These are phyloP conservation scores for Drosophila glabriapex DNA, from an alignment of 2,888 invertebrate genomes.

Conservation along the genomic window DNA sequence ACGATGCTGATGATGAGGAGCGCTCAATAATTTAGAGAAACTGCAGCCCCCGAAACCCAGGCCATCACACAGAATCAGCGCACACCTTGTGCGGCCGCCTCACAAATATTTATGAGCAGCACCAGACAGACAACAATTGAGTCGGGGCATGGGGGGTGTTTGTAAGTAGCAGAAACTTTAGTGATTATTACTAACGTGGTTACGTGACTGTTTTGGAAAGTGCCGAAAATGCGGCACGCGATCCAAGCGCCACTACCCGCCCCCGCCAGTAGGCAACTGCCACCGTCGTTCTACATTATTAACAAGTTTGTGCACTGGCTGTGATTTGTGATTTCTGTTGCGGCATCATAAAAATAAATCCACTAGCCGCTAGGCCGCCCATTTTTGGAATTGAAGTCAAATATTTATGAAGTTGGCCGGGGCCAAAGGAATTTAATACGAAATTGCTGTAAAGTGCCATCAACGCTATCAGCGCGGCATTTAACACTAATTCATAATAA, in stretches of 20 bases:
- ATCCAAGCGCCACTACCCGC: constrained; percentile 5
- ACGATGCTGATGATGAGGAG: constrained; percentile 47
- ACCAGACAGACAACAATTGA: constrained; percentile 43
- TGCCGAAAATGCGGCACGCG: constrained; percentile 83
- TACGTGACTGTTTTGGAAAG: constrained; percentile 85
- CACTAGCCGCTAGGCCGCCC: constrained; percentile 43
- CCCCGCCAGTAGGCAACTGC: constrained; percentile 3
- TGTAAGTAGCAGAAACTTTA: constrained; percentile 81
- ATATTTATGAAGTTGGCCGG: constrained; percentile 65
- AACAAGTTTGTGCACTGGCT: constrained; percentile 71
- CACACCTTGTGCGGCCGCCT: constrained; percentile 56
- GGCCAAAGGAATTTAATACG: constrained; percentile 57
- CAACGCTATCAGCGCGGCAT: constrained; percentile 72
- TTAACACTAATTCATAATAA: constrained; percentile 84
- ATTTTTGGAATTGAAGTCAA: constrained; percentile 45
- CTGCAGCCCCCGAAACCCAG: constrained; percentile 40
- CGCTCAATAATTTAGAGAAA: constrained; percentile 81
- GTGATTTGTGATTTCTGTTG: constrained; percentile 61
- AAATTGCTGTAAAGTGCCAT: constrained; percentile 69
- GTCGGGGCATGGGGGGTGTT: constrained; percentile 10
- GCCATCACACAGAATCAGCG: constrained; percentile 14
- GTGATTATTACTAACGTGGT: constrained; percentile 85
- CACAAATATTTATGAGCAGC: constrained; percentile 73
- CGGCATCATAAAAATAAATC: constrained; percentile 75
- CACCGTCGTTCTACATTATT: constrained; percentile 60